Percentiles rank a stretch among this genome's conserved stretches.
Conservation (phyloP, 1,140 invertebrate genomes). For the Brachionus manjavacas region DNA sequence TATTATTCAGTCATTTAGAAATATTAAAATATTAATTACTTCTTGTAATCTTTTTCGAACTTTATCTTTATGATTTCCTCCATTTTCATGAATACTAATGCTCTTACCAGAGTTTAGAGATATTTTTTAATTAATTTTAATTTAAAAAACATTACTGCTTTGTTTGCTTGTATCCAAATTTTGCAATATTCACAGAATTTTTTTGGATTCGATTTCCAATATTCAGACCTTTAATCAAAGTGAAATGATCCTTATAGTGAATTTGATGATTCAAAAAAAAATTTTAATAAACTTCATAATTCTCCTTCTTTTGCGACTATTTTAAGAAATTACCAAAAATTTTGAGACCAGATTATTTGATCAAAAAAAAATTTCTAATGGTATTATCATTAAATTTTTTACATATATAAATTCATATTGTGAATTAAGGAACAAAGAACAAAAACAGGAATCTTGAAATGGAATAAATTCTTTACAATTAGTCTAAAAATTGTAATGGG, state of each 20-base stretch:
- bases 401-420: too few relatives aligned
- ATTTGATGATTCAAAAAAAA: not conserved
- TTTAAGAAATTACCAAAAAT: too few relatives aligned
- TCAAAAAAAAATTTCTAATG: too few relatives aligned
- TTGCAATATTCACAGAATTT: slow-evolving; percentile 97
- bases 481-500: too few relatives aligned
- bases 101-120: not conserved
- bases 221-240: slow-evolving; percentile 68
- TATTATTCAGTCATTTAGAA: not conserved
- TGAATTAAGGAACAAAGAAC: too few relatives aligned
- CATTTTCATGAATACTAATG: slow-evolving; percentile 38
- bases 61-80: slow-evolving; percentile 26
- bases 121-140: not conserved
- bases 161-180: slow-evolving; percentile 95
- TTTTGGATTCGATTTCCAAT: slow-evolving; percentile 89
- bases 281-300: too few relatives aligned
- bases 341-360: too few relatives aligned
- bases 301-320: too few relatives aligned
- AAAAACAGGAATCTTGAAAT: too few relatives aligned
- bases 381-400: too few relatives aligned
- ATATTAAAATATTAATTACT: not conserved
- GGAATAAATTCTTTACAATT: too few relatives aligned
- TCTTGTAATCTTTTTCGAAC: not conserved
- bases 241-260: not conserved
- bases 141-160: slow-evolving; percentile 67